Conservation (phyloP, 2,113 vertebrate species). For the Rhegmatorhina hoffmannsi region DNA sequence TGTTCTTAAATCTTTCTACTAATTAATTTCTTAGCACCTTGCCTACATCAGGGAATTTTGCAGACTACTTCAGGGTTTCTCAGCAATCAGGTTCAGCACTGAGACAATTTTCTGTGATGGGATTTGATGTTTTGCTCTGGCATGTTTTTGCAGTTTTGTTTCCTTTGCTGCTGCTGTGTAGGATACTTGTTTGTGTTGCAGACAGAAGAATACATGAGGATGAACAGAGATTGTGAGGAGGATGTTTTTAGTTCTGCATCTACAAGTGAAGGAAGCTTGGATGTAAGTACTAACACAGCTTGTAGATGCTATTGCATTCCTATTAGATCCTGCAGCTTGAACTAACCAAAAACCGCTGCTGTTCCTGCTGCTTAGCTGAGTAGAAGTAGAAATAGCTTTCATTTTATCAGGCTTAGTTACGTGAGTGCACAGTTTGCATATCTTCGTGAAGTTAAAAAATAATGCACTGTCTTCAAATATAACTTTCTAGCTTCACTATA, state of each 20-base stretch:
- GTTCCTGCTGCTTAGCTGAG: not conserved
- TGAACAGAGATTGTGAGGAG: slow-evolving; percentile 61
- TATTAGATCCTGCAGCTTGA: not conserved
- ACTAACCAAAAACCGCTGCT: not conserved
- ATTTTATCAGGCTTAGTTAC: not conserved
- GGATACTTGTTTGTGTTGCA: slow-evolving; percentile 68
- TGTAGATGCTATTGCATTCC: not conserved
- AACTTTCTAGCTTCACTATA: not conserved
- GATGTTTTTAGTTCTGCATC: slow-evolving; percentile 55
- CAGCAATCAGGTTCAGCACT: not conserved
- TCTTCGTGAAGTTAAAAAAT: not conserved
- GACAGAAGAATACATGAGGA: slow-evolving; percentile 61
- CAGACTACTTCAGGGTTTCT: not conserved
- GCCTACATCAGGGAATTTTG: not conserved
- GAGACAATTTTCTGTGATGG: not conserved
- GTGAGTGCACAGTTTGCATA: fast-evolving
- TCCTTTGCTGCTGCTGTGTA: not conserved
- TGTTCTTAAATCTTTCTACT: not conserved
- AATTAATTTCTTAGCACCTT: not conserved
- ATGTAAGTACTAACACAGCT: slow-evolving; percentile 71
- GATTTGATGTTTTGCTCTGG: not conserved
- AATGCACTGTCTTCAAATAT: not conserved
- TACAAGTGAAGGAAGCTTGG: slow-evolving; percentile 57
- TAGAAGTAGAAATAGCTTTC: not conserved
- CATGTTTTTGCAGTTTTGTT: not conserved